Percentiles rank a stretch among this genome's conserved stretches.
Conservation (phyloP, 2,888 invertebrate genomes). For the Lasius platythorax region DNA sequence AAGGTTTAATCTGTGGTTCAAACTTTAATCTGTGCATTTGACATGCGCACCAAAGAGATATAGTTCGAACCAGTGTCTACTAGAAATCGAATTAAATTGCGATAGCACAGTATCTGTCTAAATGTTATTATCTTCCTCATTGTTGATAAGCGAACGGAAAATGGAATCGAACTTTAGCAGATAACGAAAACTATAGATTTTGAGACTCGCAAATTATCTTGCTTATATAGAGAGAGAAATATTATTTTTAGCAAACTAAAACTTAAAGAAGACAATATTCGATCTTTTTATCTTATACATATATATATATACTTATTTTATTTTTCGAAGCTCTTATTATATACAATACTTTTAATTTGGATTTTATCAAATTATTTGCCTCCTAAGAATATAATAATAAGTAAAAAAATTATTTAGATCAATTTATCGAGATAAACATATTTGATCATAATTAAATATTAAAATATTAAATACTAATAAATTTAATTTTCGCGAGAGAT, state of each 20-base stretch:
- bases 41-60: not conserved
- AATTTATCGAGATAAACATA: not conserved
- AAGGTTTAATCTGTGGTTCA: not conserved
- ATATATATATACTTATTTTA: not conserved
- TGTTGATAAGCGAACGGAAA: conserved; percentile 19
- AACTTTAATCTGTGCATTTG: not conserved
- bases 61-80: conserved; percentile 4
- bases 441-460: not conserved
- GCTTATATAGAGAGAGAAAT: not conserved
- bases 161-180: conserved; percentile 6
- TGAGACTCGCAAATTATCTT: not conserved
- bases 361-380: not conserved
- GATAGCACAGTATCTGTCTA: conserved; percentile 5
- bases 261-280: not conserved
- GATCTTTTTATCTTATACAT: not conserved
- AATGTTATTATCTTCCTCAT: conserved; percentile 15
- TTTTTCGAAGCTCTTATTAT: not conserved
- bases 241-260: not conserved
- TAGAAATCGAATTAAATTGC: conserved; percentile 32
- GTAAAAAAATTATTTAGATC: not conserved
- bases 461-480: not conserved
- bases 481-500: not conserved
- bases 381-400: not conserved
- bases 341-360: not conserved
- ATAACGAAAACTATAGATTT: conserved; percentile 23